These are phyloP conservation scores for Cyprinodon brontotheroides DNA, from an alignment of 2,113 vertebrate species.

Conservation along the genomic window DNA sequence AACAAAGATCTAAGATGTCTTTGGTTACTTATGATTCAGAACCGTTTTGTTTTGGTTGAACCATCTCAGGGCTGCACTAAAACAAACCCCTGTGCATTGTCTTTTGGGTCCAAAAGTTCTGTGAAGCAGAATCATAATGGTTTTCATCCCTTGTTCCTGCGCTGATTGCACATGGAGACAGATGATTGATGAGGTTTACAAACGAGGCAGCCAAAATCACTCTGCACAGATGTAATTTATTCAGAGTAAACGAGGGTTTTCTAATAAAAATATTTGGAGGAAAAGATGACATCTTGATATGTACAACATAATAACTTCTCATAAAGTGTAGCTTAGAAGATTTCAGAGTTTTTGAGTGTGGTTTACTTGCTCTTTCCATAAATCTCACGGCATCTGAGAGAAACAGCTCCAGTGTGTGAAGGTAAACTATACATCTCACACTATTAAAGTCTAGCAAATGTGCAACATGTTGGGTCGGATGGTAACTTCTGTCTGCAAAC, in stretches of 20 bases:
- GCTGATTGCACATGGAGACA: slow-evolving; percentile 24
- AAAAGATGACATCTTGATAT: background rate
- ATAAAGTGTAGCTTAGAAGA: slow-evolving; percentile 7
- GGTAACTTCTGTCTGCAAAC: slow-evolving; percentile 38
- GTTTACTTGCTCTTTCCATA: slow-evolving; percentile 1
- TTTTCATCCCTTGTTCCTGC: slow-evolving; percentile 20
- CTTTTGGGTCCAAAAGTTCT: slow-evolving; percentile 31
- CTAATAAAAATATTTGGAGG: slow-evolving; percentile 18
- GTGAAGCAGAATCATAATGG: slow-evolving; percentile 16
- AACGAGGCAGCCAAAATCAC: slow-evolving; percentile 14
- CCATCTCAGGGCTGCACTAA: slow-evolving; percentile 32
- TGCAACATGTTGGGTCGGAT: slow-evolving; percentile 36
- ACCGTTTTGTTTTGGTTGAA: slow-evolving; percentile 67
- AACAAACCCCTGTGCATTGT: slow-evolving; percentile 50
- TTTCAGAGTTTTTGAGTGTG: slow-evolving; percentile 5
- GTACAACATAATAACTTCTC: background rate
- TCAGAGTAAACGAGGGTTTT: slow-evolving; percentile 13
- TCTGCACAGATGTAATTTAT: slow-evolving; percentile 15
- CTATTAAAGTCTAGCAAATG: slow-evolving; percentile 10
- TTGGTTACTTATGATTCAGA: slow-evolving; percentile 69
- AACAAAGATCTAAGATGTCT: slow-evolving; percentile 18
- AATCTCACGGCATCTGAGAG: background rate
- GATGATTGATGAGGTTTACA: slow-evolving; percentile 4
- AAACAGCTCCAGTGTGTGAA: slow-evolving; percentile 7
- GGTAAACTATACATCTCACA: slow-evolving; percentile 15